These are phyloP conservation scores for Pachymerium ferrugineum DNA, from an alignment of 2,888 invertebrate species.

Conservation along the genomic window DNA sequence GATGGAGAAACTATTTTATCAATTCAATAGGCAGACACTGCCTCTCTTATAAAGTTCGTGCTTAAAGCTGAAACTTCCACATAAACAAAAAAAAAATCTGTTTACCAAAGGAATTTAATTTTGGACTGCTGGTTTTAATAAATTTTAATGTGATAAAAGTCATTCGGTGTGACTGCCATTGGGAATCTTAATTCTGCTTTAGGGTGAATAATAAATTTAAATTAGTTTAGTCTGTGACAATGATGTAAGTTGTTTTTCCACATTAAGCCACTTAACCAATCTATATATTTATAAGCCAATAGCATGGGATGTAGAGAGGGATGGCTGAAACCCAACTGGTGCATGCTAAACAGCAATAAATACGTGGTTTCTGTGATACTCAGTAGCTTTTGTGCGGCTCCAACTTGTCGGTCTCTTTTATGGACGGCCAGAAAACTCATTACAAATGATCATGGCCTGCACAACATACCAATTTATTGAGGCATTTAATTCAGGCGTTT, in stretches of 20 bases:
- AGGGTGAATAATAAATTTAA: no score
- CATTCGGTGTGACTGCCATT: no score
- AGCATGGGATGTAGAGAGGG: neutral
- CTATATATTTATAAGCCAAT: neutral
- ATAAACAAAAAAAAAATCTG: no score
- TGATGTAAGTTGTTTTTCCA: no score
- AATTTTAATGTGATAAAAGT: no score
- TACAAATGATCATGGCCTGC: conserved; percentile 4
- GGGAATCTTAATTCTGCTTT: no score
- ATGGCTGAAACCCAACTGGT: neutral
- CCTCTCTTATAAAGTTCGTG: neutral
- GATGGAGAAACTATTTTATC: neutral
- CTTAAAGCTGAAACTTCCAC: neutral
- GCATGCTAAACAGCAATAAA: conserved; percentile 15
- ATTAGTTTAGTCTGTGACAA: no score
- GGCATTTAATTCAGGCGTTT: neutral
- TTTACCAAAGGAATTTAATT: no score
- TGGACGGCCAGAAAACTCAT: neutral
- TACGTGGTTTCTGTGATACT: neutral
- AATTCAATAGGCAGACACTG: neutral
- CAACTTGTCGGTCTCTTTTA: conserved; percentile 6
- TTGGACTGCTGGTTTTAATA: no score
- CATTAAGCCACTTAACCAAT: neutral
- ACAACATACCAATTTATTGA: conserved; percentile 10
- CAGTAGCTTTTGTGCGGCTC: conserved; percentile 12